Evolutionary conservation across 2,888 invertebrate genomes (phyloP).

Genomic region (Epinotia brunnichana): DNA sequence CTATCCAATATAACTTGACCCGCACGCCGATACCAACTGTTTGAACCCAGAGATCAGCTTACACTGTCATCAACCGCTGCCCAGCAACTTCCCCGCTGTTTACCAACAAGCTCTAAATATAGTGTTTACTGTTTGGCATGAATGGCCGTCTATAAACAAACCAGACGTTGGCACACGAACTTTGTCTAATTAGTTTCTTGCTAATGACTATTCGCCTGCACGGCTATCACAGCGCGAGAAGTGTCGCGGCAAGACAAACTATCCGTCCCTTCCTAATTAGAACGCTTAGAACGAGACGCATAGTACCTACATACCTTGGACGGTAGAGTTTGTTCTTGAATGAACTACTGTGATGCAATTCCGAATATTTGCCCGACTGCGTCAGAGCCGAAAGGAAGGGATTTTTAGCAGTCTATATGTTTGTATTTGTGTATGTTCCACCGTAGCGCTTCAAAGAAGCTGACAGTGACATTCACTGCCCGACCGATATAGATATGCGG

Average conservation of each 20-base stretch:
- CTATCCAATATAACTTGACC: not conserved
- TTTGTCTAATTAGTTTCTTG: conserved; percentile 5
- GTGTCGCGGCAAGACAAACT: not conserved
- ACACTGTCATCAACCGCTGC: not conserved
- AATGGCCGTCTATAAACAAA: conserved; percentile 1
- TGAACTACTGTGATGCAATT: too few species aligned
- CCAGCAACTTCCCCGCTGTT: conserved; percentile 7
- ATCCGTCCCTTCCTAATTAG: too few species aligned
- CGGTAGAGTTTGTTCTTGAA: too few species aligned
- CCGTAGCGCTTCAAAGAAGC: too few species aligned
- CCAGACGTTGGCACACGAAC: not conserved
- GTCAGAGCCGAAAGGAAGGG: too few species aligned
- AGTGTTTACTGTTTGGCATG: conserved; percentile 20
- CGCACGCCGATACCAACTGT: not conserved
- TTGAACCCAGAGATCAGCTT: not conserved
- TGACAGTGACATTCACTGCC: too few species aligned
- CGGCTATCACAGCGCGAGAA: not conserved
- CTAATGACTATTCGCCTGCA: conserved; percentile 2
- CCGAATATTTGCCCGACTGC: too few species aligned
- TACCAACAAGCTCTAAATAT: conserved; percentile 22
- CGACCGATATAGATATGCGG: too few species aligned
- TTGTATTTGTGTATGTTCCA: too few species aligned
- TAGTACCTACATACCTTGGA: too few species aligned
- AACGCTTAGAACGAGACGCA: too few species aligned
- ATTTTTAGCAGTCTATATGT: too few species aligned